Base-by-base conservation (phyloP, 2,888 invertebrate genomes). In the Pasiphila rectangulata region DNA sequence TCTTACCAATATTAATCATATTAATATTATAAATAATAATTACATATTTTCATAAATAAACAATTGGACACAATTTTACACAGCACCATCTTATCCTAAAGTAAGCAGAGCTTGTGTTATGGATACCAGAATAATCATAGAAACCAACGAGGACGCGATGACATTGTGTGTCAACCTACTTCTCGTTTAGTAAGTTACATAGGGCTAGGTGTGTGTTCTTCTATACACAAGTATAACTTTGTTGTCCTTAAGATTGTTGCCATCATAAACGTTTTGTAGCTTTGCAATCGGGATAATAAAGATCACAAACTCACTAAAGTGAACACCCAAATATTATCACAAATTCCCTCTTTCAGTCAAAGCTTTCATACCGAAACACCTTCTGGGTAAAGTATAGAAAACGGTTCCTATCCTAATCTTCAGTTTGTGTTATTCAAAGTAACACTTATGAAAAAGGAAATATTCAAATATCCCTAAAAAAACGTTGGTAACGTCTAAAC, bases 401-500 rank as follows among this genome's bases (percentile, higher is more conserved):
- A 40, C 37, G 12, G 35, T 37, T 39, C 39, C 35, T 50, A 15
- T 29, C 29, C 29, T 27, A 38, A 46, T 36, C 41, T 36, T 19
- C 15, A 25, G 7, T 15, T 17, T 9, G 13, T 13, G 17, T 29
- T 32, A 34, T 15, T 12, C n/a, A n/a, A n/a, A n/a, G n/a, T 27
- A 27, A 13, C 13, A 6, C 13, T 5, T 13, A 27, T 13, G 13
- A 2, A 27, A 27, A 27, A 7, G 3, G 50, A 51, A 46, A 48
- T 40, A 45, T 38, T 46, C 32, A 37, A 43, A 50, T 27, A 36
- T 49, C 36, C 42, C 51, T 20, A 12, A 49, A 53, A 51, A 51
- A 49, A 50, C 43, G 40, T 35, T 50, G 54, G 47, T 51, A 54
- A 52, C 44, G 49, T 40, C 27, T 54, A 52, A 52, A 57, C 52